Evolutionary conservation across 2,888 invertebrate genomes (phyloP).

Genomic region (Dinocampus coccinellae): DNA sequence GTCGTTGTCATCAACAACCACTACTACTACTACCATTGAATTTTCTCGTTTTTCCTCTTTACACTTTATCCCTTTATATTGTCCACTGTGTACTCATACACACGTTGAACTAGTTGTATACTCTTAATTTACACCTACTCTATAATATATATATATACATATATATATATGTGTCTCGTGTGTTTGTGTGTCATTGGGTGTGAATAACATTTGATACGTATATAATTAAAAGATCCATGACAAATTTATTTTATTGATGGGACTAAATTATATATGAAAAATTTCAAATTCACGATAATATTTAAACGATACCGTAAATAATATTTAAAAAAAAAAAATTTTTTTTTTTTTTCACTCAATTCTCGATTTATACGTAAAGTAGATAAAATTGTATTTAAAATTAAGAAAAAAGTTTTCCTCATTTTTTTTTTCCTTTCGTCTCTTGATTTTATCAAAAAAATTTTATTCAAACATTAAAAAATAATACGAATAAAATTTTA

Average conservation of each 20-base stretch:
- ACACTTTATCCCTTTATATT: background rate
- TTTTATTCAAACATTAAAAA: background rate
- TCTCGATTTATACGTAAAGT: too few relatives aligned
- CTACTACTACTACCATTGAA: background rate
- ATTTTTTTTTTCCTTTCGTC: background rate
- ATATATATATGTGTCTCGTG: background rate
- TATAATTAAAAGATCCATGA: constrained; percentile 56
- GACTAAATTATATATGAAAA: constrained; percentile 23
- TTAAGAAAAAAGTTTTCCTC: too few relatives aligned
- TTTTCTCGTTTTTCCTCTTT: background rate
- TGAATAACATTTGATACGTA: constrained; percentile 23
- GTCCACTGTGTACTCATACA: too few relatives aligned
- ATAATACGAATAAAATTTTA: background rate
- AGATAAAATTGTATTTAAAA: too few relatives aligned
- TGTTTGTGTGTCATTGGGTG: too few relatives aligned
- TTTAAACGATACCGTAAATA: constrained; percentile 26
- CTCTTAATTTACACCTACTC: too few relatives aligned
- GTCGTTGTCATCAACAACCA: background rate
- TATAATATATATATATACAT: background rate
- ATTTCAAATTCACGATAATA: constrained; percentile 23
- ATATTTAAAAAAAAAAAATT: too few relatives aligned
- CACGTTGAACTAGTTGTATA: too few relatives aligned
- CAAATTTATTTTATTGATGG: constrained; percentile 44
- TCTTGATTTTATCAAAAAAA: background rate
- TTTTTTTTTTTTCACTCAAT: too few relatives aligned